Evolutionary conservation across 2,888 invertebrate genomes (phyloP).

Genomic region (Drosophila borborema): DNA sequence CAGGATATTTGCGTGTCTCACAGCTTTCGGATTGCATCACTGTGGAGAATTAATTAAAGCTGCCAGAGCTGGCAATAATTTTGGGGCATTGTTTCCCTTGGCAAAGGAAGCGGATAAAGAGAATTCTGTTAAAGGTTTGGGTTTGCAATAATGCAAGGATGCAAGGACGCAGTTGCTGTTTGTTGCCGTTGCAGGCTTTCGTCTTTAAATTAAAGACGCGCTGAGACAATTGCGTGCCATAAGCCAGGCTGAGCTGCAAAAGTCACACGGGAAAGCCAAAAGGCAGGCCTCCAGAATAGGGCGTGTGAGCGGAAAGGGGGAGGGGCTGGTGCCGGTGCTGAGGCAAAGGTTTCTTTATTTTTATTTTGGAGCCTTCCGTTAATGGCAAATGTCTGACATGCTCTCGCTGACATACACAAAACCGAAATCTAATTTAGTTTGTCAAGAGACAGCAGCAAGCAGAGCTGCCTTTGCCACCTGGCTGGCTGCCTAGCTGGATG

Average conservation of each 20-base stretch:
- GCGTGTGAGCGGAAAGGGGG: too few species aligned
- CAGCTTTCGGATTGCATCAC: constrained; percentile 21
- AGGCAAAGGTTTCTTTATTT: constrained; percentile 18
- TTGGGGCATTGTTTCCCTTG: constrained; percentile 29
- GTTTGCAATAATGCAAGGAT: constrained; percentile 1
- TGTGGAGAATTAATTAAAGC: constrained; percentile 16
- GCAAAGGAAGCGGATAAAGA: not conserved
- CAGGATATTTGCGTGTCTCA: constrained; percentile 5
- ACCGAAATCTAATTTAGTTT: constrained; percentile 77
- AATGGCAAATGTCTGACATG: constrained; percentile 38
- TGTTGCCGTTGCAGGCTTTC: not conserved
- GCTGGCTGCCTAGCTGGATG: not conserved
- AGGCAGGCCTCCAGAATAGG: not conserved
- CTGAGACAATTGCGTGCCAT: constrained; percentile 49
- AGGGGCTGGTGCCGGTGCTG: constrained; percentile 38
- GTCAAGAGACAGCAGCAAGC: constrained; percentile 51
- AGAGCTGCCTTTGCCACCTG: constrained; percentile 12
- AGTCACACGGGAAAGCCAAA: not conserved
- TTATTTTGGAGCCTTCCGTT: constrained; percentile 7
- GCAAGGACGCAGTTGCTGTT: not conserved
- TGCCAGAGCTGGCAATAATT: constrained; percentile 35
- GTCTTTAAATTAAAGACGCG: constrained; percentile 32
- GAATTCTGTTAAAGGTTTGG: not conserved
- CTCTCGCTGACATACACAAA: constrained; percentile 57
- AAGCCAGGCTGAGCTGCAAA: constrained; percentile 2